Evolutionary conservation across 2,888 invertebrate genomes (phyloP), one percentile per base, ranked within the genome.

Genomic region (Drosophila kanekoi): DNA sequence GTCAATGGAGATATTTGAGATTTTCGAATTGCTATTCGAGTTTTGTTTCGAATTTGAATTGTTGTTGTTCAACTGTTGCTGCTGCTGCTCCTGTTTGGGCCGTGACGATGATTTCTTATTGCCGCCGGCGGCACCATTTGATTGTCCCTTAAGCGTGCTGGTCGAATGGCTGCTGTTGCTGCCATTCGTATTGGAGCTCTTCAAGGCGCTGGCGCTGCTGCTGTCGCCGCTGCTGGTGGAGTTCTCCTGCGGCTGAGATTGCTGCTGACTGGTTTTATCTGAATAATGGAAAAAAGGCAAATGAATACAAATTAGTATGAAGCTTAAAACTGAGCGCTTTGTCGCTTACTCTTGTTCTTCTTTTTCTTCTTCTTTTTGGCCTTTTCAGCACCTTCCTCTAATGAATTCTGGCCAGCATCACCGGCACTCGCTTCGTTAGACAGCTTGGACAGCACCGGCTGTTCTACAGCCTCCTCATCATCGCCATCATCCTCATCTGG

Each of bases 331-430:
- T 53, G 9, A 44, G 4, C 2, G 4, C 10, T 3, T 10, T 11
- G n/a, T 2, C 4, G 87, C 91, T 87, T 78, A 91, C 91, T 91
- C 75, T 91, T 91, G 52, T 91, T 91, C 76, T 91, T 91, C 82
- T 86, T 90, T 61, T 90, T 92, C 78, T 84, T 90, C 59, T 88
- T 88, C 77, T 91, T 91, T 56, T 91, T 91, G 45, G 78, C 59
- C 51, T 82, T 79, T 32, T 81, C 87, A 59, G 44, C 43, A 43
- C 58, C 70, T 14, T 76, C 80, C 47, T 3, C 18, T 9, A 28
- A 8, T 28, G 33, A 52, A 38, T 56, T 67, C 16, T 48, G 35
- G 18, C 44, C 62, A 33, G 51, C 20, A 40, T 48, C 60, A 33
- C 43, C 37, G 51, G 54, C 32, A 43, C 14, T 35, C 23, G 37